These are phyloP conservation scores for Dasysyrphus tricinctus DNA, from an alignment of 2,888 invertebrate genomes.

Conservation along the genomic window DNA sequence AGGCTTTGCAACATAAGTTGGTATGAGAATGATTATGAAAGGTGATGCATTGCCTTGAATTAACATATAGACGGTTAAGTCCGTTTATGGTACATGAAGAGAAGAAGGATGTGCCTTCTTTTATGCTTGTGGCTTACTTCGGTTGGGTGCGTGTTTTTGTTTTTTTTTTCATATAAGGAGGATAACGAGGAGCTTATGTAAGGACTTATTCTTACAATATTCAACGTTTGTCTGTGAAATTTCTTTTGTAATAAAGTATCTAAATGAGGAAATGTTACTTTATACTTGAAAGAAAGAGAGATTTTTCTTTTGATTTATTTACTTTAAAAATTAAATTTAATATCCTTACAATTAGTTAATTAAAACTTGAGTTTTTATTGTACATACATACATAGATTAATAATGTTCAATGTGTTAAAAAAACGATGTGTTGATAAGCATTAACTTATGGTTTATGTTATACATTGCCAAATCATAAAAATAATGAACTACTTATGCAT, in stretches of 20 bases:
- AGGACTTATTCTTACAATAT: conserved; percentile 12
- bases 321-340: conserved; percentile 42
- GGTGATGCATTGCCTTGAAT: conserved; percentile 31
- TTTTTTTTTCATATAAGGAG: neutral
- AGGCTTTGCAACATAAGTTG: neutral
- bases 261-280: conserved; percentile 5
- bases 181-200: conserved; percentile 18
- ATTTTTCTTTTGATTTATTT: conserved; percentile 22
- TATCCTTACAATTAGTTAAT: neutral
- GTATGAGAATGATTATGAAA: conserved; percentile 1
- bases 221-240: neutral
- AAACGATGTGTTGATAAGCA: too few species aligned
- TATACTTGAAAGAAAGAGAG: neutral
- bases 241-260: neutral
- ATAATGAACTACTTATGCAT: too few species aligned
- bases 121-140: conserved; percentile 5
- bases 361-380: too few species aligned
- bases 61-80: conserved; percentile 14
- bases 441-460: too few species aligned
- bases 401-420: too few species aligned
- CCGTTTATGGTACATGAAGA: conserved; percentile 20
- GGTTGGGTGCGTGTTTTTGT: conserved; percentile 20
- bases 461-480: too few species aligned
- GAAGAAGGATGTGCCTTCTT: conserved; percentile 3
- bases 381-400: too few species aligned